Percentiles rank a stretch among this genome's conserved stretches.
Evolutionary conservation across 2,113 vertebrate genomes (phyloP).

Genomic region (Zeus faber): DNA sequence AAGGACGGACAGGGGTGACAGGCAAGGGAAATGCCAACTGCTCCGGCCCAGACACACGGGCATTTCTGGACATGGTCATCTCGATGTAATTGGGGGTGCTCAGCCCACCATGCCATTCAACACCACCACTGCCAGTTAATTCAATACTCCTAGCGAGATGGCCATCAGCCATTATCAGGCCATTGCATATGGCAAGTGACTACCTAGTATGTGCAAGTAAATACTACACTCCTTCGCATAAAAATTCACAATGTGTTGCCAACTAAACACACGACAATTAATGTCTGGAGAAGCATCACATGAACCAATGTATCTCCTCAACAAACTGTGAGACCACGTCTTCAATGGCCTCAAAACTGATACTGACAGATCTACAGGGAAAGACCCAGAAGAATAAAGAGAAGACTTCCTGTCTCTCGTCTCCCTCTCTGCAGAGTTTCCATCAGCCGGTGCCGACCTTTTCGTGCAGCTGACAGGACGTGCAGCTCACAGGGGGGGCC

Average conservation of each 20-base stretch:
- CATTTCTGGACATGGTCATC: slow-evolving; percentile 21
- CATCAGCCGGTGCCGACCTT: slow-evolving; percentile 66
- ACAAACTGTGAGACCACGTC: neutral
- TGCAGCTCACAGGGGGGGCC: slow-evolving; percentile 25
- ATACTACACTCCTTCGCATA: too few species aligned
- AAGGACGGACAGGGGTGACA: slow-evolving; percentile 78
- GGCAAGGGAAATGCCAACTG: slow-evolving; percentile 62
- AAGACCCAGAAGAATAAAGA: too few species aligned
- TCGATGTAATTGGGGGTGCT: neutral
- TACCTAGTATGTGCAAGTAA: too few species aligned
- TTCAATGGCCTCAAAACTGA: too few species aligned
- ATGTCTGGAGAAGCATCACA: neutral
- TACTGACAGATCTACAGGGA: too few species aligned
- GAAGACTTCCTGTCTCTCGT: neutral
- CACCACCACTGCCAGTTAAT: neutral
- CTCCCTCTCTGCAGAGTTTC: slow-evolving; percentile 54
- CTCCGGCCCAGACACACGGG: slow-evolving; percentile 15
- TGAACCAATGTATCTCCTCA: neutral
- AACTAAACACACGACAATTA: neutral
- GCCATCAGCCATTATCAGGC: too few species aligned
- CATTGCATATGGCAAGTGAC: too few species aligned
- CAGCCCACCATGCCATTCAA: slow-evolving; percentile 6
- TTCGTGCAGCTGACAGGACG: slow-evolving; percentile 66
- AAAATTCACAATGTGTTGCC: neutral
- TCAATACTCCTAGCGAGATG: too few species aligned